Conservation (phyloP, 2,797 vertebrate species). For the Eulemur rubriventer region DNA sequence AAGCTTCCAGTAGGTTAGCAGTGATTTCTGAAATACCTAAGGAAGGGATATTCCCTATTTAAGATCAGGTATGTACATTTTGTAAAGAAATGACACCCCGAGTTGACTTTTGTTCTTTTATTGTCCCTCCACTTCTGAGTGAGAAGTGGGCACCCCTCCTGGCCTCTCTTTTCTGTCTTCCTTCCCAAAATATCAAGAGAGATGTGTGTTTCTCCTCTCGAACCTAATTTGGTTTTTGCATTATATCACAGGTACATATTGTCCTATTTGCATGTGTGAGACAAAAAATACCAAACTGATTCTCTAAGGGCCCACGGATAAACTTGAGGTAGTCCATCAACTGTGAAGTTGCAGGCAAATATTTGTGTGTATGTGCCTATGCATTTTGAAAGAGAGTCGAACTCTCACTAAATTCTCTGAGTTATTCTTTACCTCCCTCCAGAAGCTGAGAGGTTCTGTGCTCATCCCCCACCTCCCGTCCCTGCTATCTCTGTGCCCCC, state of each 20-base stretch:
- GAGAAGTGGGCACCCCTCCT: background rate
- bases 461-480: accelerated
- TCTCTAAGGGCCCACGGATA: background rate
- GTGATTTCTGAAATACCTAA: background rate
- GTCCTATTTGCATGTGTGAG: background rate
- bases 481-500: background rate
- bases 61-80: background rate
- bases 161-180: background rate
- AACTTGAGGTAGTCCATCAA: background rate
- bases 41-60: background rate
- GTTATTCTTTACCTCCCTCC: background rate
- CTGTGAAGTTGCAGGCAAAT: background rate
- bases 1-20: background rate
- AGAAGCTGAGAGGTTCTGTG: background rate
- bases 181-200: background rate
- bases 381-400: background rate
- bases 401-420: background rate
- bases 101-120: background rate
- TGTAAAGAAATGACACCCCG: background rate
- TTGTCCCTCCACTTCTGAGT: background rate
- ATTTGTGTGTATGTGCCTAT: background rate
- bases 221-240: background rate
- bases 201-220: background rate
- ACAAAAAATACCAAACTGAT: background rate
- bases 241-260: background rate